Conservation (phyloP, 2,113 vertebrate genomes). For the Pristiophorus japonicus region DNA sequence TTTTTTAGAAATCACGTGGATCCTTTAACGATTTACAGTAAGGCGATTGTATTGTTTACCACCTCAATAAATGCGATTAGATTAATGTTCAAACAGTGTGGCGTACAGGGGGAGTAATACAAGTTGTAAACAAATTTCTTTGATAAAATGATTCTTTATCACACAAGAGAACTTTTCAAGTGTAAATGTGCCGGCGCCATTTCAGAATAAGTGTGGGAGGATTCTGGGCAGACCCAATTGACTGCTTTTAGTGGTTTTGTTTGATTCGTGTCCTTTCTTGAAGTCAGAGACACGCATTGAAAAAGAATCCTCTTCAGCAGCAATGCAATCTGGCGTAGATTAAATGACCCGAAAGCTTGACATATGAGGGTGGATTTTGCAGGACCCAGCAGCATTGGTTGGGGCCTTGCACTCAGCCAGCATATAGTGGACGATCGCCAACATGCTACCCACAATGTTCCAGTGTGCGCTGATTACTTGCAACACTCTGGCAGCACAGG, state of each 20-base stretch:
- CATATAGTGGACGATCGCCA: background rate
- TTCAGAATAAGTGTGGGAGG: background rate
- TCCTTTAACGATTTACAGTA: background rate
- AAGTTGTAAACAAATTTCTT: background rate
- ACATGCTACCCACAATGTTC: background rate
- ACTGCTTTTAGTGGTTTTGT: background rate
- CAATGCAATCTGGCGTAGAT: background rate
- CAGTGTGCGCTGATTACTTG: background rate
- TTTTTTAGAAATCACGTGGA: background rate
- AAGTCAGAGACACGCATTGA: background rate
- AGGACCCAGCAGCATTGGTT: background rate
- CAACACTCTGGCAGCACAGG: background rate
- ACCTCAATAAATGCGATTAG: background rate
- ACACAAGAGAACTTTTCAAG: background rate
- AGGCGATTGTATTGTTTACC: background rate
- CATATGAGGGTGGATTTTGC: background rate
- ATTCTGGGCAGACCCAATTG: background rate
- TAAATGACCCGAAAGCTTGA: background rate
- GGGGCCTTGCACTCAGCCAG: background rate
- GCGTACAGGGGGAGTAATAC: background rate
- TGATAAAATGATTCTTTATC: background rate
- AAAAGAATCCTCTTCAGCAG: background rate
- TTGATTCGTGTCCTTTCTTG: background rate
- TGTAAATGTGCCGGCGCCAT: background rate
- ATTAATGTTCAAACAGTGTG: background rate